Evolutionary conservation across 2,888 invertebrate genomes (phyloP), one percentile per base, ranked within the genome.

Genomic region (Apotomis turbidana): DNA sequence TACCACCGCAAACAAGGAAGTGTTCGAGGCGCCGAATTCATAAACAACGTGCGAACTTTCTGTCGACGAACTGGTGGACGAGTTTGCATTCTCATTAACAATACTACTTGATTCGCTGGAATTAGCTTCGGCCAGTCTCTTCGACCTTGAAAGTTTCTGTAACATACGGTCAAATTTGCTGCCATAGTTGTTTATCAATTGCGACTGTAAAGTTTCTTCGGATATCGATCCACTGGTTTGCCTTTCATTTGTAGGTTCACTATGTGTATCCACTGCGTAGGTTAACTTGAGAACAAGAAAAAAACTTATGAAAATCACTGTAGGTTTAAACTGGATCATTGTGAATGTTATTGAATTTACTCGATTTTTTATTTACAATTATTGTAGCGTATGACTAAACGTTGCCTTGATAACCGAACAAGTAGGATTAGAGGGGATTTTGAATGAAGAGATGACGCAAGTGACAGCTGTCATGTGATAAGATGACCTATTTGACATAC

Each of bases 21-120:
- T 83, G 74, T 87, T 86, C 3, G 88, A 87, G 66, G 88, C 86
- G 13, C 87, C 89, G 68, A 87, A 81, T 75, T 91, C 91, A 77
- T 89, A 89, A 52, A 85, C 80, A 64, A 81, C 76, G 74, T 85
- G 87, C 5, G 85, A 74, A 75, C 80, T 84, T 76, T 91, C 91
- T 38, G 87, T 86, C 15, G 90, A 84, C 4, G 85, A 84, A 76
- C 81, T 85, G 10, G 66, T 63, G 36, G 80, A 77, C 52, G 79
- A 78, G 72, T 81, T 82, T 52, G 74, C 73, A 64, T 73, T 77
- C 73, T 81, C 82, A 74, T 70, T 79, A n/a, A 76, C 54, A 63
- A 82, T 71, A 77, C 79, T 85, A 76, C 79, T 85, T 54, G 84
- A 74, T 80, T 89, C 91, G 80, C 84, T 90, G 51, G 90, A 85